Evolutionary conservation across 1,140 invertebrate genomes (phyloP).

Genomic region (Danaus plexippus): DNA sequence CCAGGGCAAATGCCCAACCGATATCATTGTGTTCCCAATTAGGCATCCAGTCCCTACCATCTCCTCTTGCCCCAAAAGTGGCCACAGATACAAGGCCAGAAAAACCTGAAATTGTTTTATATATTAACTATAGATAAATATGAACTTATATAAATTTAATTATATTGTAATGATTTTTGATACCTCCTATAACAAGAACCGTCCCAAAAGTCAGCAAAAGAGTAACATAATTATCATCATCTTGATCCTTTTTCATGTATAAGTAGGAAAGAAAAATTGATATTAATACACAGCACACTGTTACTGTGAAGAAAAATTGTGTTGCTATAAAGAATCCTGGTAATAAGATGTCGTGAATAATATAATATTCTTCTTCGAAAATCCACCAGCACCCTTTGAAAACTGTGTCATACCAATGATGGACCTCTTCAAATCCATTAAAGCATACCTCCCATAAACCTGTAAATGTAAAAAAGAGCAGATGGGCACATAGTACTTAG

Average conservation of each 20-base stretch:
- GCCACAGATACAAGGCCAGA: slow-evolving; percentile 78
- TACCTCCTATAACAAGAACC: slow-evolving; percentile 76
- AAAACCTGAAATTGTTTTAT: slow-evolving; percentile 72
- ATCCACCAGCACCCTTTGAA: slow-evolving; percentile 93
- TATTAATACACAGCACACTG: slow-evolving; percentile 83
- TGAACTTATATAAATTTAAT: neutral
- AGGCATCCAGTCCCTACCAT: slow-evolving; percentile 96
- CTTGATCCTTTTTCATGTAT: slow-evolving; percentile 83
- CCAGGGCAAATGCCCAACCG: slow-evolving; percentile 95
- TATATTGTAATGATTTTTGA: slow-evolving; percentile 16
- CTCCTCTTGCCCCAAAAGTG: slow-evolving; percentile 89
- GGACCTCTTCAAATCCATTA: slow-evolving; percentile 84
- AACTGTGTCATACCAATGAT: slow-evolving; percentile 81
- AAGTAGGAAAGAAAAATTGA: slow-evolving; percentile 80
- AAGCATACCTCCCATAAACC: slow-evolving; percentile 97
- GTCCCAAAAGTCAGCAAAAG: slow-evolving; percentile 81
- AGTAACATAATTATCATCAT: slow-evolving; percentile 83
- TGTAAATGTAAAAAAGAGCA: slow-evolving; percentile 57
- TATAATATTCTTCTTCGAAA: slow-evolving; percentile 94
- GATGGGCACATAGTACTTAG: too few species aligned
- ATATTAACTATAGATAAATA: neutral
- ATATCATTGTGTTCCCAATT: slow-evolving; percentile 96
- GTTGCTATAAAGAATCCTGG: slow-evolving; percentile 93
- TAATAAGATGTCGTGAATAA: slow-evolving; percentile 86
- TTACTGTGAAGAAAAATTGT: slow-evolving; percentile 92